Evolutionary conservation across 1,140 invertebrate species (phyloP).

Genomic region (Ceratoteleas bidentatus): DNA sequence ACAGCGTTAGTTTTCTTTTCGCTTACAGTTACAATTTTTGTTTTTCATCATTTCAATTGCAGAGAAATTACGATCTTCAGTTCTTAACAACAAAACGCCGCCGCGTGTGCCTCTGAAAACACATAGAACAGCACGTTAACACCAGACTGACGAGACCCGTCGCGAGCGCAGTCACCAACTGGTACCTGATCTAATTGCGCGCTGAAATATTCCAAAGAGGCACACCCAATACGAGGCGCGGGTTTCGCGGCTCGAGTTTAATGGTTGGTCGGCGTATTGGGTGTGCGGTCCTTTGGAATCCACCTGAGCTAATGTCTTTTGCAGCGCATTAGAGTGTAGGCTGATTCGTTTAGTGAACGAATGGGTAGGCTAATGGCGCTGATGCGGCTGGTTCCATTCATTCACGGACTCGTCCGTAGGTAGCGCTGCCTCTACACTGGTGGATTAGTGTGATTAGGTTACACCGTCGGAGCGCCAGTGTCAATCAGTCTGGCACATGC

Average conservation of each 20-base stretch:
- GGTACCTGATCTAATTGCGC: slow-evolving; percentile 44
- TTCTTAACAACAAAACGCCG: slow-evolving; percentile 80
- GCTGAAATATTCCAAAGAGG: slow-evolving; percentile 74
- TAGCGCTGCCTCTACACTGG: background rate
- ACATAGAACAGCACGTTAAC: slow-evolving; percentile 81
- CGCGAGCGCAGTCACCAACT: slow-evolving; percentile 70
- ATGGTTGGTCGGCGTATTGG: slow-evolving; percentile 7
- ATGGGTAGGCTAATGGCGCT: slow-evolving; percentile 18
- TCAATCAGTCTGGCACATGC: slow-evolving; percentile 82
- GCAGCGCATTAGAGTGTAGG: slow-evolving; percentile 4
- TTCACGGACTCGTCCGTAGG: background rate
- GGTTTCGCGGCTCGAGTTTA: too few species aligned
- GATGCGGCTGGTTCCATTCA: slow-evolving; percentile 17
- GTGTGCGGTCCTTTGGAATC: slow-evolving; percentile 64
- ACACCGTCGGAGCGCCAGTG: slow-evolving; percentile 71
- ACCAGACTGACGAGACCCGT: slow-evolving; percentile 80
- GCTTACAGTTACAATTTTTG: slow-evolving; percentile 47
- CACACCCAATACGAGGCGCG: slow-evolving; percentile 14
- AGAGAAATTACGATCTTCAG: slow-evolving; percentile 77
- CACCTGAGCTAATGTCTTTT: slow-evolving; percentile 58
- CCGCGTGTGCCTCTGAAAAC: slow-evolving; percentile 82
- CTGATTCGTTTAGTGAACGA: background rate
- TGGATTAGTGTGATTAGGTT: slow-evolving; percentile 24
- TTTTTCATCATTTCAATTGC: slow-evolving; percentile 72
- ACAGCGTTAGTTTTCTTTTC: slow-evolving; percentile 72